Conservation (phyloP, 2,888 invertebrate genomes). For the Xestia sexstrigata region DNA sequence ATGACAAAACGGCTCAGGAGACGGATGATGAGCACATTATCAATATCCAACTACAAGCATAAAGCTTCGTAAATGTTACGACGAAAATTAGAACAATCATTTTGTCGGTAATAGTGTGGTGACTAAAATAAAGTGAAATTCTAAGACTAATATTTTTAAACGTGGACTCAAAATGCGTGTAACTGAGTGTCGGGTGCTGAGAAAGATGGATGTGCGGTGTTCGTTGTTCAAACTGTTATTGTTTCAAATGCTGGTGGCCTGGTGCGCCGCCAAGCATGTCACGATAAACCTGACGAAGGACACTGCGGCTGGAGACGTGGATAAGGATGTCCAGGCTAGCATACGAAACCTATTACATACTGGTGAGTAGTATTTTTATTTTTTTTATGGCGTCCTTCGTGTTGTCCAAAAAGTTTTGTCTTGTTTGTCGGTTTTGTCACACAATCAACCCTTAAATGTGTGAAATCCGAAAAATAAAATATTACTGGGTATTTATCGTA, state of each 20-base stretch:
- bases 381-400: not conserved
- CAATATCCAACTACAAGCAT: conserved; percentile 86
- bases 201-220: conserved; percentile 87
- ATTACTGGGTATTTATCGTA: not conserved
- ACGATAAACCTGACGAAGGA: conserved; percentile 74
- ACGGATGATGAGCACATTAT: conserved; percentile 79
- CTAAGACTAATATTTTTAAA: conserved; percentile 62
- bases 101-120: conserved; percentile 67
- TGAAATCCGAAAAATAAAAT: not conserved
- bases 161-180: conserved; percentile 79
- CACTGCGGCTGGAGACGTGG: conserved; percentile 70
- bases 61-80: conserved; percentile 78
- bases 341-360: conserved; percentile 85
- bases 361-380: conserved; percentile 74
- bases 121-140: conserved; percentile 59
- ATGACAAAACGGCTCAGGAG: conserved; percentile 83
- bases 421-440: not conserved
- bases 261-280: conserved; percentile 85
- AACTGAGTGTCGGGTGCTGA: conserved; percentile 79
- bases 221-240: conserved; percentile 85
- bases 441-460: not conserved
- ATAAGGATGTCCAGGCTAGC: conserved; percentile 81
- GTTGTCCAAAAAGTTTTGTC: not conserved
- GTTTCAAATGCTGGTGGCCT: conserved; percentile 85
- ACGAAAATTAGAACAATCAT: conserved; percentile 53